Conservation (phyloP, 2,113 vertebrate species). For the Oryctolagus cuniculus region mOryCun1.1 NC_091438.1:112372001-112372500, state of each 20-base stretch:
- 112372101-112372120: background rate
- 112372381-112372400: background rate
- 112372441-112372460: background rate
- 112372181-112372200: background rate
- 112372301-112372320: background rate
- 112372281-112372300: background rate
- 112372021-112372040: background rate
- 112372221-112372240: background rate
- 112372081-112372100: background rate
- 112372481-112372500: no score
- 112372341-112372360: background rate
- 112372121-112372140: conserved; percentile 21
- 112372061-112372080: background rate
- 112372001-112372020: background rate
- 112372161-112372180: background rate
- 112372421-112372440: background rate
- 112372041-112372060: background rate
- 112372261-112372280: background rate
- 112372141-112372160: background rate
- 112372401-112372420: background rate
- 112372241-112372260: background rate
- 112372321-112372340: background rate
- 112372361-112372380: background rate
- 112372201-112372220: background rate
- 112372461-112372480: no score